Conservation (phyloP, 2,888 invertebrate species). For the Pandemis heparana region DNA sequence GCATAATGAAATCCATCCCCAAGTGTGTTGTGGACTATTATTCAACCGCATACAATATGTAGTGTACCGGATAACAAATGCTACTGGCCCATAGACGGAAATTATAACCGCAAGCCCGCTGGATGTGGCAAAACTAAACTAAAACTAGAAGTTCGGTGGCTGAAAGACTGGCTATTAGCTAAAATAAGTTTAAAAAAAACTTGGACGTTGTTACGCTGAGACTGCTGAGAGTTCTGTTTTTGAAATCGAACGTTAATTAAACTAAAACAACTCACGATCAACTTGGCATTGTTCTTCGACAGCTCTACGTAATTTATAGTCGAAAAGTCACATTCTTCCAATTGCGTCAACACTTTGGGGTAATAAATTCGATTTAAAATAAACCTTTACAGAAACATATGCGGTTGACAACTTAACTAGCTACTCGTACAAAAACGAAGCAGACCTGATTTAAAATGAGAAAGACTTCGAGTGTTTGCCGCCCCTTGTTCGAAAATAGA, state of each 20-base stretch:
- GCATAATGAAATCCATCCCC: constrained; percentile 84
- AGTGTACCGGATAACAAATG: constrained; percentile 76
- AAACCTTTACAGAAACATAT: constrained; percentile 19
- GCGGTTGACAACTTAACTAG: constrained; percentile 36
- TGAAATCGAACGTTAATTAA: constrained; percentile 21
- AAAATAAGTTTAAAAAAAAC: neutral
- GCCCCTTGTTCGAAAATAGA: neutral
- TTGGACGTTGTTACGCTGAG: neutral
- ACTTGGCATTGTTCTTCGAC: constrained; percentile 35
- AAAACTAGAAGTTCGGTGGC: neutral
- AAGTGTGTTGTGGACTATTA: constrained; percentile 80
- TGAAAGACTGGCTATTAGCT: neutral
- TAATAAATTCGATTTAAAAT: constrained; percentile 38
- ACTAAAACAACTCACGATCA: constrained; percentile 21
- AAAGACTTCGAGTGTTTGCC: neutral
- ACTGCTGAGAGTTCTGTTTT: constrained; percentile 1
- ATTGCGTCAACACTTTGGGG: constrained; percentile 35
- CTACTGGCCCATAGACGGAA: constrained; percentile 60
- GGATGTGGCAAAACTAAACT: constrained; percentile 48
- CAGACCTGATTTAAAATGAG: constrained; percentile 15
- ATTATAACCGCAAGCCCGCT: constrained; percentile 53
- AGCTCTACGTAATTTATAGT: constrained; percentile 32
- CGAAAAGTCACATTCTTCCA: constrained; percentile 27
- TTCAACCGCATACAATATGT: constrained; percentile 82
- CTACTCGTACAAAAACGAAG: constrained; percentile 24